phyloP scores from a whole-genome alignment of 2,888 invertebrate species.

The Coremacera marginata region DNA sequence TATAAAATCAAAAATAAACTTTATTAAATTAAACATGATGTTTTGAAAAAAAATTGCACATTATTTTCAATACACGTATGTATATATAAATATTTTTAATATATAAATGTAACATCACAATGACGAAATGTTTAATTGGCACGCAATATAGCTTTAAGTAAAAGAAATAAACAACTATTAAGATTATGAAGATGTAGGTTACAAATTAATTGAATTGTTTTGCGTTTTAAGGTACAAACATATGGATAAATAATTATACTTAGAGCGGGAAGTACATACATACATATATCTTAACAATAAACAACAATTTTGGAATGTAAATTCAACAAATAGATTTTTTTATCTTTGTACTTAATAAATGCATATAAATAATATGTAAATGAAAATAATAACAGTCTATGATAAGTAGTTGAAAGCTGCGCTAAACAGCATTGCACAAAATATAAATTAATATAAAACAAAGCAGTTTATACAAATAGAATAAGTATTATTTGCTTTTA shows the following conservation, averaged over 20 bases:
- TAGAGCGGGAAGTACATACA: not conserved
- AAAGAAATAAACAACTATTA: not conserved
- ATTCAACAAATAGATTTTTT: slow-evolving; percentile 28
- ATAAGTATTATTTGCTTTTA: too few species aligned
- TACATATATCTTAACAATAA: slow-evolving; percentile 16
- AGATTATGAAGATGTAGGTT: not conserved
- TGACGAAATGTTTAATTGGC: slow-evolving; percentile 41
- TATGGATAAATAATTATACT: not conserved
- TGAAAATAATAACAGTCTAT: slow-evolving; percentile 9
- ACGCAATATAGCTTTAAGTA: slow-evolving; percentile 19
- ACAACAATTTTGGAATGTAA: slow-evolving; percentile 29
- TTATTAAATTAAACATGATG: not conserved
- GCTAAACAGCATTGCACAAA: not conserved
- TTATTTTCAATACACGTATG: slow-evolving; percentile 1
- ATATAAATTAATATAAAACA: not conserved
- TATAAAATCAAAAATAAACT: slow-evolving; percentile 1
- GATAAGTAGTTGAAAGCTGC: slow-evolving; percentile 2
- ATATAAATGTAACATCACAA: slow-evolving; percentile 15
- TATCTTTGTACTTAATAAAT: slow-evolving; percentile 17
- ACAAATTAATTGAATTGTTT: not conserved
- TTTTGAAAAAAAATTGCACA: slow-evolving; percentile 23
- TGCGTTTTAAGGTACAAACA: slow-evolving; percentile 15
- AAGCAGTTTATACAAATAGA: not conserved
- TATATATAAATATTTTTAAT: not conserved
- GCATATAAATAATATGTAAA: slow-evolving; percentile 6